A percentile compares a stretch with the other conserved stretches of the same genome.
These are phyloP conservation scores for Littorina saxatilis DNA, from an alignment of 1,140 invertebrate species.

Conservation along the genomic window DNA sequence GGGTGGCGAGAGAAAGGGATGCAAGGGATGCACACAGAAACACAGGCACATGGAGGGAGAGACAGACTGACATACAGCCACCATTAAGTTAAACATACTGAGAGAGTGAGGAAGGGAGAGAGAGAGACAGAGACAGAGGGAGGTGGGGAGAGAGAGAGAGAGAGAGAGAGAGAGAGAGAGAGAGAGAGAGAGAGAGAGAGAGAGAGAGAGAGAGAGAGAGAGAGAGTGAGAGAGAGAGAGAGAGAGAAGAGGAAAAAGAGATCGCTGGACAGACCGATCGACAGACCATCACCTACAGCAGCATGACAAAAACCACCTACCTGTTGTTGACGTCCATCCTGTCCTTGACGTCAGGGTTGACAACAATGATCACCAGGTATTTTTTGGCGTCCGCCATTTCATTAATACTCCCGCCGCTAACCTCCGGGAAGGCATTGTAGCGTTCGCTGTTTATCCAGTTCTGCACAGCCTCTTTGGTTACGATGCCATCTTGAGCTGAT, in stretches of 20 bases:
- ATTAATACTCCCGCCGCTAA: conserved; percentile 79
- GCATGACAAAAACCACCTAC: conserved; percentile 51
- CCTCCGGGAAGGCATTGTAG: conserved; percentile 92
- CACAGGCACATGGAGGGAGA: not conserved
- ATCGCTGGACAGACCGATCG: not conserved
- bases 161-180: not conserved
- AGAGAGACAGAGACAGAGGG: conserved; percentile 14
- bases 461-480: conserved; percentile 56
- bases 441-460: conserved; percentile 92
- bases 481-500: conserved; percentile 58
- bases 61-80: not conserved
- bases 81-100: too few relatives aligned
- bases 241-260: conserved; percentile 9
- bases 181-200: not conserved
- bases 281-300: not conserved
- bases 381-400: conserved; percentile 69
- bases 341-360: conserved; percentile 54
- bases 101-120: not conserved
- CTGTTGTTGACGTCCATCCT: conserved; percentile 50
- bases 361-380: conserved; percentile 67
- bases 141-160: conserved; percentile 1
- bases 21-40: not conserved
- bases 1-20: conserved; percentile 8
- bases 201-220: not conserved
- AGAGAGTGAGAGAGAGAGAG: conserved; percentile 9